A percentile compares a stretch with the other conserved stretches of the same genome.
These are phyloP conservation scores for Gerris buenoi DNA, from an alignment of 1,140 invertebrate species.

Conservation along the genomic window DNA sequence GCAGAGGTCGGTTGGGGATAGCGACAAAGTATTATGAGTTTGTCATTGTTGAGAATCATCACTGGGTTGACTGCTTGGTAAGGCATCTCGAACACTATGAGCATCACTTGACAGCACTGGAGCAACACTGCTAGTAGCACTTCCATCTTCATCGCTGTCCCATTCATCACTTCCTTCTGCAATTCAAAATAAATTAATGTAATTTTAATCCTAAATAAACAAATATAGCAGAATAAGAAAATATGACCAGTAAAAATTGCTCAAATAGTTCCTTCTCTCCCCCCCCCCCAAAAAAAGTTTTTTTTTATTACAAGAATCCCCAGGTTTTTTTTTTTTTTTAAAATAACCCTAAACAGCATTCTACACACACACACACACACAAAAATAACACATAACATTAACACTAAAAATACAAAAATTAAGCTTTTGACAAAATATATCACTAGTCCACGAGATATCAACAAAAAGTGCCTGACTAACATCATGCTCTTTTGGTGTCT, in stretches of 20 bases:
- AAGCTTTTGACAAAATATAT: no score
- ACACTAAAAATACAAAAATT: no score
- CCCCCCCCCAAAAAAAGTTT: no score
- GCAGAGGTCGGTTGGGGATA: no score
- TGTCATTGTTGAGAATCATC: not conserved
- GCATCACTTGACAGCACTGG: not conserved
- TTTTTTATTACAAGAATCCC: no score
- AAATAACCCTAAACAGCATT: not conserved
- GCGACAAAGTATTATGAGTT: no score
- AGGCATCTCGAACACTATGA: not conserved
- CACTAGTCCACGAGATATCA: no score
- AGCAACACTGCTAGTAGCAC: slow-evolving; percentile 5
- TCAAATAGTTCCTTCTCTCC: not conserved
- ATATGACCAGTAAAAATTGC: not conserved
- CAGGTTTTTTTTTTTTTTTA: no score
- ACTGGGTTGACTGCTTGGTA: not conserved
- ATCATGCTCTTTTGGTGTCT: no score
- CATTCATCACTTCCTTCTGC: slow-evolving; percentile 5
- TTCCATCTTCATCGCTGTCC: slow-evolving; percentile 7
- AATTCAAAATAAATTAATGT: not conserved
- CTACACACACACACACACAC: not conserved
- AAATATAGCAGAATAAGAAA: not conserved
- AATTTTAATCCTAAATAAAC: not conserved
- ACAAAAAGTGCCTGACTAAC: no score
- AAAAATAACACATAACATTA: no score